These are phyloP conservation scores for Antitype chi DNA, from an alignment of 2,888 invertebrate species.

Conservation along the genomic window DNA sequence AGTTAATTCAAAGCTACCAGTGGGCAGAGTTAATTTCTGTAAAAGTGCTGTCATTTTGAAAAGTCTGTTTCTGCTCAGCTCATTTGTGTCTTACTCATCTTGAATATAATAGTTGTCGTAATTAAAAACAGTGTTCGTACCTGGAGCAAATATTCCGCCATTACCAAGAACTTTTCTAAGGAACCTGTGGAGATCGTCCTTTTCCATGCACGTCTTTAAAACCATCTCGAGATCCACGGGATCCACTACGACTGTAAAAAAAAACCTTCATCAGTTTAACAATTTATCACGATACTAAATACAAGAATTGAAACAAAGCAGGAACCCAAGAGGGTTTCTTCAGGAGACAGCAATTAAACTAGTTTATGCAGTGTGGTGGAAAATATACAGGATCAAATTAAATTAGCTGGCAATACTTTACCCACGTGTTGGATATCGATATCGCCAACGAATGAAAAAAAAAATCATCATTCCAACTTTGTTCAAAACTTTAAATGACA, in stretches of 20 bases:
- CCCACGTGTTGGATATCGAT: no score
- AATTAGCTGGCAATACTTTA: no score
- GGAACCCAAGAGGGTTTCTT: not conserved
- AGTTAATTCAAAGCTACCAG: not conserved
- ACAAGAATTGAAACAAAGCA: not conserved
- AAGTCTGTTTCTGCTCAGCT: not conserved
- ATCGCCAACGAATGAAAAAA: no score
- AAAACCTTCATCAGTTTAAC: not conserved
- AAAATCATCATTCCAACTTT: no score
- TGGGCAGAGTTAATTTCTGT: not conserved
- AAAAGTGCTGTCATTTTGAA: not conserved
- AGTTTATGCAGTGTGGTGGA: not conserved
- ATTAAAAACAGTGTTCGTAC: constrained; percentile 61
- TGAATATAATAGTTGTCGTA: not conserved
- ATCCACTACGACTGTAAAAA: constrained; percentile 76
- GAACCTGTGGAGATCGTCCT: constrained; percentile 83
- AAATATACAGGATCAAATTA: no score
- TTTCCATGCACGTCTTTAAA: constrained; percentile 83
- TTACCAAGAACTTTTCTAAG: constrained; percentile 77
- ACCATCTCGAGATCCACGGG: constrained; percentile 82
- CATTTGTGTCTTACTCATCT: not conserved
- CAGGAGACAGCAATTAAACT: not conserved
- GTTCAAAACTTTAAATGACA: no score
- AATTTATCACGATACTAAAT: not conserved
- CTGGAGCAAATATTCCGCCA: constrained; percentile 84